Percentiles rank a stretch among this genome's conserved stretches.
phyloP scores from a whole-genome alignment of 2,888 invertebrate genomes.

The Cerastis leucographa region DNA sequence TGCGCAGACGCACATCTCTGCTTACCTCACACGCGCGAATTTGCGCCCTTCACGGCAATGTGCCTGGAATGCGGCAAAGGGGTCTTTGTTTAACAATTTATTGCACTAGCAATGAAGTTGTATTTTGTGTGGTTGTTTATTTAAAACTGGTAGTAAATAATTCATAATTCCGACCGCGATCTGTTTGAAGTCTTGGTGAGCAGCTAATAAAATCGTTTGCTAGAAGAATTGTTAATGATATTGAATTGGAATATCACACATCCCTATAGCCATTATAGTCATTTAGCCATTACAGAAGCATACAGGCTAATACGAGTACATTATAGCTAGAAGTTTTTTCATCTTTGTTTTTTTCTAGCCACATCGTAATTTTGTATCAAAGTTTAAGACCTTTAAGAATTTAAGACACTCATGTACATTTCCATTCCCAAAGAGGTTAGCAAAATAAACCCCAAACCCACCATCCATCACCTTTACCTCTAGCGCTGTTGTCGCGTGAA shows the following conservation, averaged over 20 bases:
- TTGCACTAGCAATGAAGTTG: conserved; percentile 20
- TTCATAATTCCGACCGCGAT: conserved; percentile 23
- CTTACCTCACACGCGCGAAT: conserved; percentile 60
- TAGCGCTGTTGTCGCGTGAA: conserved; percentile 65
- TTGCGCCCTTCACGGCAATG: conserved; percentile 47
- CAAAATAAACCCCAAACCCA: conserved; percentile 5
- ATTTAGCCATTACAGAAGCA: neutral
- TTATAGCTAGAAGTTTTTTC: neutral
- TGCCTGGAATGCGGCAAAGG: conserved; percentile 51
- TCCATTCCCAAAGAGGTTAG: conserved; percentile 16
- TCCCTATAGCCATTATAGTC: too few relatives aligned
- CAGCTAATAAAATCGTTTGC: conserved; percentile 14
- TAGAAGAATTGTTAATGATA: neutral
- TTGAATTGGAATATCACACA: conserved; percentile 2
- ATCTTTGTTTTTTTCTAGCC: neutral
- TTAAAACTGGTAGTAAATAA: neutral
- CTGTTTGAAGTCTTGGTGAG: neutral
- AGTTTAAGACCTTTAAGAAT: neutral
- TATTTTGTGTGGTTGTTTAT: conserved; percentile 19
- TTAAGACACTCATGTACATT: conserved; percentile 5
- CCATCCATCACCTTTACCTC: conserved; percentile 23
- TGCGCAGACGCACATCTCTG: conserved; percentile 58
- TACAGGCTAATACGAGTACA: too few relatives aligned
- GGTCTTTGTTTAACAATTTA: conserved; percentile 48
- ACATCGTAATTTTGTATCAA: neutral